These are phyloP conservation scores for Limenitis camilla DNA, from an alignment of 2,888 invertebrate genomes.

Conservation along the genomic window DNA sequence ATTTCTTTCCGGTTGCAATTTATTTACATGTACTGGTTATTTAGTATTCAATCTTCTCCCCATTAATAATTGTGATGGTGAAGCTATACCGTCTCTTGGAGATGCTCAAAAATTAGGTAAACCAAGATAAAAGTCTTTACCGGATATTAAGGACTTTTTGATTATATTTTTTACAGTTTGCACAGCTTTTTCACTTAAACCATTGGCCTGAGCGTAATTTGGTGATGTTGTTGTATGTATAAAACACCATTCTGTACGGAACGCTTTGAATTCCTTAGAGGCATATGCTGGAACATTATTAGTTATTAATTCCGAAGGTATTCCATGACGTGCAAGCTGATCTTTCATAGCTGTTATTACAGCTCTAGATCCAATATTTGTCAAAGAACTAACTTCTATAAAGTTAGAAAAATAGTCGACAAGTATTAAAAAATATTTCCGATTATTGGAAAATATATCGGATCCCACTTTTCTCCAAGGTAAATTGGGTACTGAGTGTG, in stretches of 20 bases:
- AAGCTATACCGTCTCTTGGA: conserved; percentile 9
- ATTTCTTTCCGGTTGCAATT: conserved; percentile 4
- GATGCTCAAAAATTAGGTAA: conserved; percentile 17
- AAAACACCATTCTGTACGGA: conserved; percentile 9
- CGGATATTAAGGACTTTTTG: conserved; percentile 8
- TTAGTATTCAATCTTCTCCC: conserved; percentile 17
- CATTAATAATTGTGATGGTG: conserved; percentile 21
- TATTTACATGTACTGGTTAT: conserved; percentile 9
- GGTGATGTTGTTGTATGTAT: conserved; percentile 15
- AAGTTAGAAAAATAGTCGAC: conserved; percentile 25
- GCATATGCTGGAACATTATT: conserved; percentile 20
- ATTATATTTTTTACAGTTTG: conserved; percentile 17
- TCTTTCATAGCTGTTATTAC: conserved; percentile 19
- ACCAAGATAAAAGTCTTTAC: conserved; percentile 17
- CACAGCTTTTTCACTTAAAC: conserved; percentile 18
- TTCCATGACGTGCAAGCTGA: conserved; percentile 21
- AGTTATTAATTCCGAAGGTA: conserved; percentile 23
- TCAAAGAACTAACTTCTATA: conserved; percentile 16
- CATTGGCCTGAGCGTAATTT: conserved; percentile 19
- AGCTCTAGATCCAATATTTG: background rate
- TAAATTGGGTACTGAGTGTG: conserved; percentile 8
- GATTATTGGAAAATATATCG: conserved; percentile 22
- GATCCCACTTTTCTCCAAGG: conserved; percentile 23
- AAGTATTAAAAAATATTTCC: conserved; percentile 22
- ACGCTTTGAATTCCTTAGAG: conserved; percentile 14